phyloP scores from a whole-genome alignment of 2,113 vertebrate genomes.

The Irena cyanogastra region DNA sequence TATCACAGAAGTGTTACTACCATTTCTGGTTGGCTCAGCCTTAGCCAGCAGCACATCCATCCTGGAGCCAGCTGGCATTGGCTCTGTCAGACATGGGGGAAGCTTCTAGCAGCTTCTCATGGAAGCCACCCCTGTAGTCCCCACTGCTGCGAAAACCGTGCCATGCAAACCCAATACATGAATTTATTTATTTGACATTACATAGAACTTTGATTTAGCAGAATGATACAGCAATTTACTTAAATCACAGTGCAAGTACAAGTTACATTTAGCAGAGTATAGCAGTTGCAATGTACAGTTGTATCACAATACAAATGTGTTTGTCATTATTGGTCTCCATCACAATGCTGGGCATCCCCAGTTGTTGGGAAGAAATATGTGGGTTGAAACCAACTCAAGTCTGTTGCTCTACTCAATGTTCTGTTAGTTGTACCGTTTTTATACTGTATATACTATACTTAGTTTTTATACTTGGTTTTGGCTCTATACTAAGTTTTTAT shows the following conservation, averaged over 20 bases:
- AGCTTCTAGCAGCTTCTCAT: not conserved
- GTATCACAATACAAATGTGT: not conserved
- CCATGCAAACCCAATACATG: not conserved
- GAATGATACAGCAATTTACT: not conserved
- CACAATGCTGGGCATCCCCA: not conserved
- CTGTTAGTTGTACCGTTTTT: not conserved
- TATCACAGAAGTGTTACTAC: not conserved
- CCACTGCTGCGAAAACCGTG: accelerated
- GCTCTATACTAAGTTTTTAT: not conserved
- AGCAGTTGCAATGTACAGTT: not conserved
- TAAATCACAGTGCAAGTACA: not conserved
- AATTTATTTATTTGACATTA: not conserved
- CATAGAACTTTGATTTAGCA: not conserved
- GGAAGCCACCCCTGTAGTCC: not conserved
- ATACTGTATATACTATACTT: not conserved
- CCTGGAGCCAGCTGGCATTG: not conserved
- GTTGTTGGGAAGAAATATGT: not conserved
- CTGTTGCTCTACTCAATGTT: not conserved
- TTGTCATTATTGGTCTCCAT: not conserved
- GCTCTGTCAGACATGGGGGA: not conserved
- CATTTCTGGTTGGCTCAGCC: not conserved
- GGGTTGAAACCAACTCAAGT: not conserved
- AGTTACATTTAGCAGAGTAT: not conserved
- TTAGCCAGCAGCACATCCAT: not conserved
- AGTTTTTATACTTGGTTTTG: not conserved